phyloP scores from a whole-genome alignment of 2,797 vertebrate genomes.

The Falco berigora region DNA sequence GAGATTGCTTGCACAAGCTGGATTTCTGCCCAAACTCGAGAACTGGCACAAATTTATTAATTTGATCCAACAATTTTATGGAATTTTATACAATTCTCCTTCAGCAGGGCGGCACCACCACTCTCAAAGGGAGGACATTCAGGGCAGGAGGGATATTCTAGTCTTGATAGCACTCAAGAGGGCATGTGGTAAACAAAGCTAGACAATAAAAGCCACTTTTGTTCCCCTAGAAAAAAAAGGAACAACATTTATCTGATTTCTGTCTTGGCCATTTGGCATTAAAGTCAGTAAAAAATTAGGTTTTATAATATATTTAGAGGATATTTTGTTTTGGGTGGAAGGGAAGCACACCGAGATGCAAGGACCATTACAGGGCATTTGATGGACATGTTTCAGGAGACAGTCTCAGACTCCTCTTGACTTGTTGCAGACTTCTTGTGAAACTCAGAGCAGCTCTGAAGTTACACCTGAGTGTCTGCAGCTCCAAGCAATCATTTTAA shows the following conservation, averaged over 20 bases:
- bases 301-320: not conserved
- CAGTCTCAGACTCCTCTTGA: not conserved
- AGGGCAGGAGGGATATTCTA: not conserved
- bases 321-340: not conserved
- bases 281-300: not conserved
- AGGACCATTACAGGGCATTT: not conserved
- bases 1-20: not conserved
- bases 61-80: not conserved
- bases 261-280: not conserved
- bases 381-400: not conserved
- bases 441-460: not conserved
- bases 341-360: not conserved
- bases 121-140: not conserved
- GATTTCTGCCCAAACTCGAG: not conserved
- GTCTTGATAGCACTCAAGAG: not conserved
- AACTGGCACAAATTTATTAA: not conserved
- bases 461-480: not conserved
- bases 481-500: not conserved
- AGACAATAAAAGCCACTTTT: not conserved
- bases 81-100: not conserved
- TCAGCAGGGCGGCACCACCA: not conserved
- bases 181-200: not conserved
- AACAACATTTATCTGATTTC: accelerated
- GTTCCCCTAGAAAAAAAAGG: not conserved
- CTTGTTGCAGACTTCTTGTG: not conserved